Conservation (phyloP, 2,888 invertebrate genomes). For the Ormyrus rosae region DNA sequence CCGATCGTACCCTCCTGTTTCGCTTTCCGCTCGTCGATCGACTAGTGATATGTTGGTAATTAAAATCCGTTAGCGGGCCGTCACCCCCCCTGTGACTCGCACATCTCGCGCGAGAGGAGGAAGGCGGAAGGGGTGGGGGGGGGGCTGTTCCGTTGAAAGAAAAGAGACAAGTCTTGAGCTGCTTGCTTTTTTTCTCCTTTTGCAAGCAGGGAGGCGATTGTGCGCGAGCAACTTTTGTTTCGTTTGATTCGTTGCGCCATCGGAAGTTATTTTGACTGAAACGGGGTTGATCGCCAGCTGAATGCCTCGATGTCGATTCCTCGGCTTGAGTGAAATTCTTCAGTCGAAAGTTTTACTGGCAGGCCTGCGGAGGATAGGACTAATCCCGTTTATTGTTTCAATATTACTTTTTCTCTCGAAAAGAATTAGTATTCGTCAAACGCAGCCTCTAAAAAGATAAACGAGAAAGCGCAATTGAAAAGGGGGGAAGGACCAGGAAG, state of each 20-base stretch:
- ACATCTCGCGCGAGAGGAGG: not conserved
- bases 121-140: too few relatives aligned
- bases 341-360: not conserved
- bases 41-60: constrained; percentile 70
- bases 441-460: not conserved
- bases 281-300: not conserved
- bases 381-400: not conserved
- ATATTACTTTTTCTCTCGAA: too few relatives aligned
- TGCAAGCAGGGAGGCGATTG: constrained; percentile 1
- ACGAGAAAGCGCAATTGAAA: constrained; percentile 13
- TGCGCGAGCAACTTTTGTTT: constrained; percentile 33
- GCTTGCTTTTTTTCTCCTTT: not conserved
- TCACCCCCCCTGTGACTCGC: constrained; percentile 46
- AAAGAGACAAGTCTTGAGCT: not conserved
- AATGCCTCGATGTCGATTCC: not conserved
- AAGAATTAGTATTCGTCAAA: not conserved
- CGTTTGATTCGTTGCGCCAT: not conserved
- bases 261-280: not conserved
- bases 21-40: constrained; percentile 48
- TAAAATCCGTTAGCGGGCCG: constrained; percentile 64
- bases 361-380: not conserved
- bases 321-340: not conserved
- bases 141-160: not conserved
- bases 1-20: constrained; percentile 46
- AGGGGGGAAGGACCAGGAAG: not conserved